Evolutionary conservation across 1,140 invertebrate genomes (phyloP), one percentile per base, ranked within the genome.

Genomic region (Aphaenogaster floridana): DNA sequence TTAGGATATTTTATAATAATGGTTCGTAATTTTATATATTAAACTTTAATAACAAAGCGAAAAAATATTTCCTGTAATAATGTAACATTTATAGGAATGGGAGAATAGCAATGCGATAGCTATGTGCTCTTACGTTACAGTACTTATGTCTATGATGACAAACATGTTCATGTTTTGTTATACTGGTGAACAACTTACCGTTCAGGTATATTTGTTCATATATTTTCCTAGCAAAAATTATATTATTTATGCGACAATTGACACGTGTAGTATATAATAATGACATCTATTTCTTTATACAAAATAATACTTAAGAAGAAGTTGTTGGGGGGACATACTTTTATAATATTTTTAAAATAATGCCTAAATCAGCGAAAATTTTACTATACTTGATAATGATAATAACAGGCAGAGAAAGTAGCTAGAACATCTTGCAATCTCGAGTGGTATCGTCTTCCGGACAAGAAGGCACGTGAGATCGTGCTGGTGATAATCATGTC

Each of bases 1-100:
- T 63, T 93, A 15, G 90, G 90, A 78, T 94, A 93, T 90, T 93
- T 91, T 68, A 91, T 92, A 66, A 91, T 94, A 59, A 90, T 85
- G 90, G 93, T 92, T 88, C 68, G 83, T 64, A 48, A 79, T 79
- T 63, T 42, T 54, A n/a, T 42, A 15, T 64, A 50, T 45, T 4
- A 9, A 69, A 9, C 13, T 48, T 63, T 2, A 48, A 2, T 28
- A 9, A 50, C 0, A 45, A 45, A 39, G 1, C 0, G 4, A 83
- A 86, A n/a, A 36, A 48, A 21, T 28, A 1, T 42, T 42, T 28
- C 13, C 1, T 48, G 3, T 3, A 48, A 66, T 64, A 59, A n/a
- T 78, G 5, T 13, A 34, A 61, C 1, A 48, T 66, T 66, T 66
- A 79, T 79, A 93, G 91, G 89, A 92, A 71, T 91, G 90, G 77